Conservation (phyloP, 2,888 invertebrate genomes). For the Torymus texanus region DNA sequence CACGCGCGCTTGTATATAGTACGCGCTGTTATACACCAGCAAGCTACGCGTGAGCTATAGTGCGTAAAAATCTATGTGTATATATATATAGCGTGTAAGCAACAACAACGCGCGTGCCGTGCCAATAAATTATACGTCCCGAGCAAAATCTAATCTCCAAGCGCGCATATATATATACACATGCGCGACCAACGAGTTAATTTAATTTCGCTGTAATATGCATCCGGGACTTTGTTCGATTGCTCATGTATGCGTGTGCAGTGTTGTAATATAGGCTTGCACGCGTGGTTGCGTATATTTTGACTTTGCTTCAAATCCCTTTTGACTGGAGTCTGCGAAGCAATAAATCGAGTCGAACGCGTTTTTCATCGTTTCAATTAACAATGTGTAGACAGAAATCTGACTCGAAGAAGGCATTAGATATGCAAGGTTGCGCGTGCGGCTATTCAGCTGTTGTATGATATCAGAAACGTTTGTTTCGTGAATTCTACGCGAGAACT, state of each 20-base stretch:
- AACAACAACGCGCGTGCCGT: background rate
- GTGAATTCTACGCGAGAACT: no score
- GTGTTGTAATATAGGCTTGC: conserved; percentile 15
- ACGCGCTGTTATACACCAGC: no score
- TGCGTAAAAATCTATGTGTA: no score
- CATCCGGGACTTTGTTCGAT: conserved; percentile 37
- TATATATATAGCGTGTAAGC: no score
- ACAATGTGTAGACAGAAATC: background rate
- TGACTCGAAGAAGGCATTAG: no score
- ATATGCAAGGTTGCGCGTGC: background rate
- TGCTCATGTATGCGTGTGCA: background rate
- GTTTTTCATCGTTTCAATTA: conserved; percentile 24
- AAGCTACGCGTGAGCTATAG: no score
- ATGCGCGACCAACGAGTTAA: conserved; percentile 3
- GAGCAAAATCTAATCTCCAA: conserved; percentile 39
- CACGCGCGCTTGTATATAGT: no score
- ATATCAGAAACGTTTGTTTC: no score
- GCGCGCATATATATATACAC: background rate
- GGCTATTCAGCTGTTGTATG: no score
- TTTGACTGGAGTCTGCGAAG: background rate
- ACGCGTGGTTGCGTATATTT: background rate
- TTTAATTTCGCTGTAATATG: conserved; percentile 42
- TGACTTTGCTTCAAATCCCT: conserved; percentile 5
- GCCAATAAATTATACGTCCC: conserved; percentile 36
- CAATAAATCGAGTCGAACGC: background rate